These are phyloP conservation scores for Erpornis zantholeuca DNA, from an alignment of 2,113 vertebrate species.

Conservation along the genomic window DNA sequence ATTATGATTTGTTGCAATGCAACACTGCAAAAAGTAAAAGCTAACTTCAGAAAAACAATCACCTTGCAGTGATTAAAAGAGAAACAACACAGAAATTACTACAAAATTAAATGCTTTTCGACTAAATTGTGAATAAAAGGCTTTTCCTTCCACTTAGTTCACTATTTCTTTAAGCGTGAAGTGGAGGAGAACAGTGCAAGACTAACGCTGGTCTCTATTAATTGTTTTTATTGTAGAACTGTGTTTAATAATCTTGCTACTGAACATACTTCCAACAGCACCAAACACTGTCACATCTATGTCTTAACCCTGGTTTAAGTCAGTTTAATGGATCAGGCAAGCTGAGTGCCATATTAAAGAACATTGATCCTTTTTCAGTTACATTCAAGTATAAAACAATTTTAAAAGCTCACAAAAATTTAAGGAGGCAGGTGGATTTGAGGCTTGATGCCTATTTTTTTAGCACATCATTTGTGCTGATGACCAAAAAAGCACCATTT, in stretches of 20 bases:
- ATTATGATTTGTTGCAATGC: neutral
- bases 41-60: neutral
- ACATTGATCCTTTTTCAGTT: neutral
- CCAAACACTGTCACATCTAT: neutral
- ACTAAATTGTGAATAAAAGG: neutral
- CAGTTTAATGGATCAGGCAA: neutral
- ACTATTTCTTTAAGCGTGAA: neutral
- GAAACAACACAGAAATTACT: neutral
- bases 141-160: neutral
- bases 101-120: neutral
- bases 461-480: neutral
- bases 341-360: neutral
- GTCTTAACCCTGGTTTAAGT: neutral
- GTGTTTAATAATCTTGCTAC: neutral
- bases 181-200: neutral
- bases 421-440: neutral
- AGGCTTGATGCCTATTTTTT: neutral
- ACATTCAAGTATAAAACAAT: neutral
- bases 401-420: neutral
- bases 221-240: neutral
- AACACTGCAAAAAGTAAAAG: neutral
- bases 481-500: neutral
- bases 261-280: neutral
- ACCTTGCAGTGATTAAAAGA: neutral
- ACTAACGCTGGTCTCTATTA: neutral